phyloP scores from a whole-genome alignment of 2,888 invertebrate genomes.

The Sarcophaga subvicina region DNA sequence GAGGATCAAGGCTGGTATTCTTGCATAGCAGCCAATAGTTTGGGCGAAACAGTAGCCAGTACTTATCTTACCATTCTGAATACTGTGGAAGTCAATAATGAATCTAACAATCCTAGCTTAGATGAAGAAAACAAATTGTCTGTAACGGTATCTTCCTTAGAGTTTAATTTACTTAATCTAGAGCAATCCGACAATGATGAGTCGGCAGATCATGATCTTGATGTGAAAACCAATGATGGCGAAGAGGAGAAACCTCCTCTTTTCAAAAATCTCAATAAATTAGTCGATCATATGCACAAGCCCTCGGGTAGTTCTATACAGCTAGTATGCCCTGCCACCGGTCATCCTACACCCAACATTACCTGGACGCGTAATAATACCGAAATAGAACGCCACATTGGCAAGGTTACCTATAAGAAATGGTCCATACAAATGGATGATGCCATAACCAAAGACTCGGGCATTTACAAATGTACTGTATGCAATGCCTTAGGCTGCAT shows the following conservation, averaged over 20 bases:
- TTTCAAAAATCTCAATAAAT: slow-evolving; percentile 69
- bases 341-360: slow-evolving; percentile 90
- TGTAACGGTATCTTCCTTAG: slow-evolving; percentile 16
- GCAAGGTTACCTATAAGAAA: slow-evolving; percentile 85
- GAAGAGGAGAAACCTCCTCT: slow-evolving; percentile 65
- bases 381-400: slow-evolving; percentile 85
- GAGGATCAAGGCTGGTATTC: slow-evolving; percentile 97
- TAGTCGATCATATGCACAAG: slow-evolving; percentile 82
- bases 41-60: slow-evolving; percentile 90
- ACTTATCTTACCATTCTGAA: slow-evolving; percentile 92
- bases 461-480: slow-evolving; percentile 93
- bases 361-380: slow-evolving; percentile 91
- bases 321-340: slow-evolving; percentile 84
- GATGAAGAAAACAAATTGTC: background rate
- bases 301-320: slow-evolving; percentile 90
- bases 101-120: slow-evolving; percentile 84
- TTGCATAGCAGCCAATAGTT: slow-evolving; percentile 93
- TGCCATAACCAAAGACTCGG: slow-evolving; percentile 90
- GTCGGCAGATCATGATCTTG: slow-evolving; percentile 55
- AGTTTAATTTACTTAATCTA: slow-evolving; percentile 50
- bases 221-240: slow-evolving; percentile 46
- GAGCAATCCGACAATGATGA: slow-evolving; percentile 57
- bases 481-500: slow-evolving; percentile 92
- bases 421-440: slow-evolving; percentile 91
- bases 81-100: slow-evolving; percentile 11